Base-by-base conservation (phyloP, 2,797 vertebrate genomes). In the Ispidina lecontei region DNA sequence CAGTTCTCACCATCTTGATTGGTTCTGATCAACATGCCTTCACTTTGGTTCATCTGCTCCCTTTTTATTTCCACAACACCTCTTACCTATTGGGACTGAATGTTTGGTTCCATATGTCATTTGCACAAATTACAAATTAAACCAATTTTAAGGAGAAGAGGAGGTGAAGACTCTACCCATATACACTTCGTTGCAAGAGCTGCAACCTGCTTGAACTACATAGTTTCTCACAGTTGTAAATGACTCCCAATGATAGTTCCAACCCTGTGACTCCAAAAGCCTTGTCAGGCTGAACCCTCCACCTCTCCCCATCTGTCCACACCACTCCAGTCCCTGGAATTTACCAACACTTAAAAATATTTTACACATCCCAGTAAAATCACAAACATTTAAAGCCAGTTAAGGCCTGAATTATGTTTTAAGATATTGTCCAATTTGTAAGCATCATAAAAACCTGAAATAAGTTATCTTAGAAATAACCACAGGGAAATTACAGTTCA, bases 261-360 rank as follows among this genome's bases (percentile, higher is more conserved):
- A 10, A 21, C 47, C 14, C 31, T 23, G 5, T 1, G 2, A 26
- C 41, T 79, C 55, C 19, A 8, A 64, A 81, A 87, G 2, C 26
- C n/a, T 72, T 84, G 70, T 59, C 0, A 2, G 58, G 41, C 8
- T 0, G 0, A 79, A 74, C 23, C 73, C 59, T 74, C 37, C 54
- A 14, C 58, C n/a, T 69, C 7, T 77, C n/a, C 49, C 37, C 5
- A 3, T 39, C 43, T 35, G 4, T 49, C 31, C 54, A 35, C 44
- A 25, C 47, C 43, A 51, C 33, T 81, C 69, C 14, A 33, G 33
- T 46, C 51, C 72, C 54, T 41, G 46, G 62, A 93, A 96, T 96
- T 95, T 96, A 96, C 87, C 93, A 95, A 96, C 84, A 49, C 77
- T 96, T 95, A 83, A 96, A 96, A 96, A 79, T 94, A 96, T 79